A percentile compares a stretch with the other conserved stretches of the same genome.
Evolutionary conservation across 2,797 vertebrate genomes (phyloP).

Genomic region (Peromyscus attwateri): DNA sequence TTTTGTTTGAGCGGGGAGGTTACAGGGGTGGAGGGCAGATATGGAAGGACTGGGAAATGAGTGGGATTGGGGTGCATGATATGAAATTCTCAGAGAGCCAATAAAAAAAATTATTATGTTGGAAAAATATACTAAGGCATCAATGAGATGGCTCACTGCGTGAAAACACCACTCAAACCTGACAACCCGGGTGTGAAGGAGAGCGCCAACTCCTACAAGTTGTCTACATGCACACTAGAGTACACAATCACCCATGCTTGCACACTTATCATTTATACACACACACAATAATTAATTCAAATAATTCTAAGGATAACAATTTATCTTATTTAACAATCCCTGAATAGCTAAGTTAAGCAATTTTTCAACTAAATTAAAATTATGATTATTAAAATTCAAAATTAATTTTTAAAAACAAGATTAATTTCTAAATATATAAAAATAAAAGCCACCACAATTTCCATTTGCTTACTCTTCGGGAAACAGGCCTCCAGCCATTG

Average conservation of each 20-base stretch:
- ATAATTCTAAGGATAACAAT: not conserved
- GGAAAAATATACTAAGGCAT: not conserved
- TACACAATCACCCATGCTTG: not conserved
- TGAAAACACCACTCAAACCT: not conserved
- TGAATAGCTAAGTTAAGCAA: slow-evolving; percentile 17
- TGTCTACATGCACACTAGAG: not conserved
- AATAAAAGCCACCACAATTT: slow-evolving; percentile 40
- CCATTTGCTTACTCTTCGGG: slow-evolving; percentile 84
- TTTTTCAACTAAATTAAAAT: slow-evolving; percentile 38
- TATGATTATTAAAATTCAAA: slow-evolving; percentile 36
- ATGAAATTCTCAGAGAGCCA: not conserved
- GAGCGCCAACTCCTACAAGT: not conserved
- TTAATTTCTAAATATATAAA: slow-evolving; percentile 21
- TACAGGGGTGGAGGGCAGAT: not conserved
- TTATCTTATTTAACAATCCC: not conserved
- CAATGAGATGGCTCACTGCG: not conserved
- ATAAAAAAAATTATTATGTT: not conserved
- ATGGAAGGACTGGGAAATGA: not conserved
- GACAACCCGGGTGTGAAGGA: too few relatives aligned
- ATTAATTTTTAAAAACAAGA: slow-evolving; percentile 37
- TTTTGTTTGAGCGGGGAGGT: not conserved
- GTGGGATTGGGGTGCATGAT: not conserved
- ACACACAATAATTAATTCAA: not conserved
- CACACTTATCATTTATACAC: not conserved
- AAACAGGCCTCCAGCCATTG: slow-evolving; percentile 91